These are phyloP conservation scores for Lithophane leautieri DNA, from an alignment of 2,888 invertebrate species.

Conservation along the genomic window DNA sequence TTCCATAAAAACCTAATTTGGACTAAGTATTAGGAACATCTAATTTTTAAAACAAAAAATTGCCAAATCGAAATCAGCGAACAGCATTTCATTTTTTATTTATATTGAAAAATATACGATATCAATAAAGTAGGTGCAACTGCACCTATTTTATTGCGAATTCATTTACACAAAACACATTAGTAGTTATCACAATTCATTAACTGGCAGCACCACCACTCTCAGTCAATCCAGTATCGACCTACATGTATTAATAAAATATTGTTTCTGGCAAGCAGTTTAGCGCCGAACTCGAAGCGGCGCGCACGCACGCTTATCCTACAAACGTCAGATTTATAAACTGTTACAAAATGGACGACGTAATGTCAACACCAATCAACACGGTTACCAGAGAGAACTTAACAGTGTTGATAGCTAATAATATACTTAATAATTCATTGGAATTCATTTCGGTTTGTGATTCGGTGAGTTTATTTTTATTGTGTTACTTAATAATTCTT, in stretches of 20 bases:
- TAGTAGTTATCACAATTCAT: conserved; percentile 12
- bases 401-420: conserved; percentile 79
- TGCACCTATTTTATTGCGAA: neutral
- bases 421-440: conserved; percentile 78
- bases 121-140: too few relatives aligned
- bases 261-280: conserved; percentile 36
- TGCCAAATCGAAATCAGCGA: too few relatives aligned
- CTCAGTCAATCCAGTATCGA: too few relatives aligned
- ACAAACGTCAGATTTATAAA: neutral
- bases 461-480: conserved; percentile 63
- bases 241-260: conserved; percentile 12
- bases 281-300: conserved; percentile 8
- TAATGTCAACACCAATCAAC: conserved; percentile 80
- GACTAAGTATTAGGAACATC: too few relatives aligned
- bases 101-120: too few relatives aligned
- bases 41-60: too few relatives aligned
- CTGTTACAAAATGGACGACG: conserved; percentile 72
- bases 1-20: too few relatives aligned
- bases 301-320: conserved; percentile 18
- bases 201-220: conserved; percentile 30
- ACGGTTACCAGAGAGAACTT: conserved; percentile 78
- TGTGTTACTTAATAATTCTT: neutral
- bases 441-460: conserved; percentile 79
- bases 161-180: neutral
- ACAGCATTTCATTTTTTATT: too few relatives aligned